Evolutionary conservation across 2,888 invertebrate species (phyloP).

Genomic region (Neoitamus cyanurus): DNA sequence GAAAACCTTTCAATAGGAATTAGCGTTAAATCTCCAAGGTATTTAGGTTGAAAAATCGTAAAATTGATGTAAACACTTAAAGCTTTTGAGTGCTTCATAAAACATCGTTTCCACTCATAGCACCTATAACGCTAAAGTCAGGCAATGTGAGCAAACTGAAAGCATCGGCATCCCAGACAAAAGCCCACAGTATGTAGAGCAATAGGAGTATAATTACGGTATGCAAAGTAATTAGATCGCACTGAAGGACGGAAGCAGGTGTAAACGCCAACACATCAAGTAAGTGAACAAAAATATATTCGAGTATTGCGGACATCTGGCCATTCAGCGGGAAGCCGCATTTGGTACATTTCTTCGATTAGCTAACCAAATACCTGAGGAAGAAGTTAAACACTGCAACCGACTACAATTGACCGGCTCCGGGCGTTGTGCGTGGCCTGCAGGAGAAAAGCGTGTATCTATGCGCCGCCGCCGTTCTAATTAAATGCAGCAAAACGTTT

Average conservation of each 20-base stretch:
- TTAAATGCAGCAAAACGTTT: slow-evolving; percentile 27
- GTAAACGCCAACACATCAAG: not conserved
- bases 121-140: not conserved
- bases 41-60: not conserved
- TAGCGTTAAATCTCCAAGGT: not conserved
- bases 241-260: not conserved
- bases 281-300: not conserved
- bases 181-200: not conserved
- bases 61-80: not conserved
- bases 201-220: not conserved
- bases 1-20: not conserved
- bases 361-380: not conserved
- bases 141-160: not conserved
- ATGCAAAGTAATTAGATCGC: not conserved
- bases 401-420: not conserved
- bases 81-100: not conserved
- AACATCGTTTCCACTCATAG: not conserved
- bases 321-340: not conserved
- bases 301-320: not conserved
- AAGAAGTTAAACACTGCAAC: not conserved
- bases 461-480: not conserved
- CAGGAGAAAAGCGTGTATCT: not conserved
- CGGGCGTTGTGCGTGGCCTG: slow-evolving; percentile 12
- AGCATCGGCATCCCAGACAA: not conserved
- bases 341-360: slow-evolving; percentile 4